Evolutionary conservation across 2,888 invertebrate species (phyloP).

Genomic region (Eupithecia dodoneata): DNA sequence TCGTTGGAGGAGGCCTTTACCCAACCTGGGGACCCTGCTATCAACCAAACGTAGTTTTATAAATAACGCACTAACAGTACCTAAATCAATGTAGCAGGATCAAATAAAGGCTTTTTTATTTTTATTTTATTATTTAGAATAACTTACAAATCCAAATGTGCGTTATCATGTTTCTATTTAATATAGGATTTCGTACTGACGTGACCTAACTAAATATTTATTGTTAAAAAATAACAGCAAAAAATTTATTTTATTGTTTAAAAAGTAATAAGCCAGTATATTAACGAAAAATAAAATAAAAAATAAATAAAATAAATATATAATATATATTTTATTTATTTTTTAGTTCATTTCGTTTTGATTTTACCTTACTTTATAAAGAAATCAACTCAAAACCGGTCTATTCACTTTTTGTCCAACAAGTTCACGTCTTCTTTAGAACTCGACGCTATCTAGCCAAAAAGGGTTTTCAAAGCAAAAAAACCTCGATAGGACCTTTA

Average conservation of each 20-base stretch:
- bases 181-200: neutral
- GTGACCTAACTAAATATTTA: neutral
- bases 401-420: neutral
- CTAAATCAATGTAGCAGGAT: no score
- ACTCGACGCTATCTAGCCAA: slow-evolving; percentile 9
- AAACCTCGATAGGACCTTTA: slow-evolving; percentile 53
- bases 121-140: no score
- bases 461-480: slow-evolving; percentile 21
- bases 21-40: no score
- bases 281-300: no score
- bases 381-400: neutral
- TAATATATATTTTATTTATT: no score
- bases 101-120: no score
- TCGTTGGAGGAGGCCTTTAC: no score
- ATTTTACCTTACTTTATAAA: neutral
- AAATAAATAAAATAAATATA: no score
- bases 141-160: neutral
- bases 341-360: neutral
- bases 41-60: no score
- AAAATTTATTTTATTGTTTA: neutral
- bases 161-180: neutral
- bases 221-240: neutral
- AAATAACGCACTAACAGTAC: no score
- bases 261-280: neutral
- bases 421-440: neutral